Conservation (phyloP, 2,888 invertebrate genomes). For the Branchipolynoe longqiensis region DNA sequence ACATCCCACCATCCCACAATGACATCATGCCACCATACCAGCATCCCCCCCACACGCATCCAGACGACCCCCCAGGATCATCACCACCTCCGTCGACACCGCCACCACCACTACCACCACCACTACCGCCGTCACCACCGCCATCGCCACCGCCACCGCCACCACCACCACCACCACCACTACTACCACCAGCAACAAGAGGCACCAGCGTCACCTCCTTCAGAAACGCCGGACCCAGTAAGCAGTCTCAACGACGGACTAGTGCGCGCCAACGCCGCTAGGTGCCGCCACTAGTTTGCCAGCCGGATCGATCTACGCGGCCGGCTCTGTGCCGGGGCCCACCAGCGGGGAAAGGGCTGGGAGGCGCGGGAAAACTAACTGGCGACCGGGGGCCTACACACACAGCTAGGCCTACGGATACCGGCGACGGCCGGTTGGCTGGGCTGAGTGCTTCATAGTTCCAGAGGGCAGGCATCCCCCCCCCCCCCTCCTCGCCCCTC, state of each 20-base stretch:
- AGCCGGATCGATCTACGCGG: neutral
- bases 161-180: neutral
- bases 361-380: conserved; percentile 37
- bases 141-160: neutral
- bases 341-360: neutral
- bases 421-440: neutral
- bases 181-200: too few species aligned
- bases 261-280: neutral
- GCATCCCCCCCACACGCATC: too few species aligned
- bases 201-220: too few species aligned
- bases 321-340: neutral
- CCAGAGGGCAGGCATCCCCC: neutral
- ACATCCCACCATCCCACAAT: too few species aligned
- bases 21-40: too few species aligned
- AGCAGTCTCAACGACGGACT: neutral
- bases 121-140: neutral
- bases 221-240: too few species aligned
- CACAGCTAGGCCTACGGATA: neutral
- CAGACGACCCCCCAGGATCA: neutral
- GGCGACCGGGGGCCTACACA: neutral
- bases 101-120: neutral
- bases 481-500: too few species aligned
- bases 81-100: neutral
- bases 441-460: neutral
- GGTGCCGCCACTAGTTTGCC: conserved; percentile 48